Conservation (phyloP, 2,888 invertebrate species). For the Seira ritae region DNA sequence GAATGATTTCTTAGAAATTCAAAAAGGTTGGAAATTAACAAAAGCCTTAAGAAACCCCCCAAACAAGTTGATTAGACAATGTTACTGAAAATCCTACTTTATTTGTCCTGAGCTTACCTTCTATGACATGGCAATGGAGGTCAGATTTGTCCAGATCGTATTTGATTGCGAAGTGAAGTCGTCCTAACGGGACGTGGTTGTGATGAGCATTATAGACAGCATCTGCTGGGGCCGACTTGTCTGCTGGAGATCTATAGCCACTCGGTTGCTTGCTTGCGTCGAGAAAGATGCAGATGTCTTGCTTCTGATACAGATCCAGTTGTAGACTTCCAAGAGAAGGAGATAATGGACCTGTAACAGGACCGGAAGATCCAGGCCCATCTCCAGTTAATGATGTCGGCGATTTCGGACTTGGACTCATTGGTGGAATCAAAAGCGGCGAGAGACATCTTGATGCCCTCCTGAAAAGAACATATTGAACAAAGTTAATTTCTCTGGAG, state of each 20-base stretch:
- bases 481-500: neutral
- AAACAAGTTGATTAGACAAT: too few relatives aligned
- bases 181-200: constrained; percentile 79
- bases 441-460: constrained; percentile 63
- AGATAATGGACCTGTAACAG: constrained; percentile 54
- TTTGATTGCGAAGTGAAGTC: constrained; percentile 88
- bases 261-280: constrained; percentile 52
- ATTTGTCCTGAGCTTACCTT: too few relatives aligned
- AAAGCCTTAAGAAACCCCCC: too few relatives aligned
- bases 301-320: constrained; percentile 50
- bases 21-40: too few relatives aligned
- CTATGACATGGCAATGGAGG: constrained; percentile 92
- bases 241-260: constrained; percentile 51
- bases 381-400: constrained; percentile 51
- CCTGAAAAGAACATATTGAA: constrained; percentile 34
- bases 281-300: constrained; percentile 51
- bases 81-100: too few relatives aligned
- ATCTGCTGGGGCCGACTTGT: constrained; percentile 54
- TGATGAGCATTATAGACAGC: constrained; percentile 59
- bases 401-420: constrained; percentile 59
- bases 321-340: constrained; percentile 61
- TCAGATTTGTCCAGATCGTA: constrained; percentile 94
- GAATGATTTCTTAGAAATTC: too few relatives aligned
- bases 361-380: constrained; percentile 38
- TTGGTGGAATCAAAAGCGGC: constrained; percentile 63